Percentiles rank a stretch among this genome's conserved stretches.
phyloP scores from a whole-genome alignment of 64 coral and sea anemone genomes.

The Stichodactyla mertensii region DNA sequence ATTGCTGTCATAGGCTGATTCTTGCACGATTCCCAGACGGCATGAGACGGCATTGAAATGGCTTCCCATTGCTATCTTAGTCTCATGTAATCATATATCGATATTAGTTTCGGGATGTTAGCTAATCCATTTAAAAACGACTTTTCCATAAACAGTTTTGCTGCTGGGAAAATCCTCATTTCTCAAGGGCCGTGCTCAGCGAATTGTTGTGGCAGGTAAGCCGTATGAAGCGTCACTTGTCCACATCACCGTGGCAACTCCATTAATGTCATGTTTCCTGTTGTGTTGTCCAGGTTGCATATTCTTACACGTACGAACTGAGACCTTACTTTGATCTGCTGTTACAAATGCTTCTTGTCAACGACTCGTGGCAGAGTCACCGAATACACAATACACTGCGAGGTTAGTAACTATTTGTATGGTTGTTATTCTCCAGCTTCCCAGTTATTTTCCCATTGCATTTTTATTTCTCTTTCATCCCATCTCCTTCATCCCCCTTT shows the following conservation, averaged over 20 bases:
- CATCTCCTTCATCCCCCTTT: not conserved
- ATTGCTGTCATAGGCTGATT: not conserved
- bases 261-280: not conserved
- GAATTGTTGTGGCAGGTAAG: constrained; percentile 93
- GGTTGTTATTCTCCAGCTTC: no score
- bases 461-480: no score
- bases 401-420: constrained; percentile 39
- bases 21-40: no score
- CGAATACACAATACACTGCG: constrained; percentile 88
- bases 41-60: not conserved
- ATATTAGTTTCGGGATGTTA: no score
- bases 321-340: constrained; percentile 89
- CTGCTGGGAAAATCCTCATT: constrained; percentile 98
- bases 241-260: not conserved
- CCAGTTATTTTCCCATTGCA: no score
- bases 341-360: constrained; percentile 83
- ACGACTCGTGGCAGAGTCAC: constrained; percentile 97
- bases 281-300: constrained; percentile 63
- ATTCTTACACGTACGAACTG: constrained; percentile 96
- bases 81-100: no score
- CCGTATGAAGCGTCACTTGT: not conserved
- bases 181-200: constrained; percentile 79
- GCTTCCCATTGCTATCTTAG: not conserved
- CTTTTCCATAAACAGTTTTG: constrained; percentile 65
- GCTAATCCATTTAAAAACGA: not conserved